Evolutionary conservation across 92 coral and sea anemone genomes (phyloP).

Genomic region (Diadumene lineata): DNA sequence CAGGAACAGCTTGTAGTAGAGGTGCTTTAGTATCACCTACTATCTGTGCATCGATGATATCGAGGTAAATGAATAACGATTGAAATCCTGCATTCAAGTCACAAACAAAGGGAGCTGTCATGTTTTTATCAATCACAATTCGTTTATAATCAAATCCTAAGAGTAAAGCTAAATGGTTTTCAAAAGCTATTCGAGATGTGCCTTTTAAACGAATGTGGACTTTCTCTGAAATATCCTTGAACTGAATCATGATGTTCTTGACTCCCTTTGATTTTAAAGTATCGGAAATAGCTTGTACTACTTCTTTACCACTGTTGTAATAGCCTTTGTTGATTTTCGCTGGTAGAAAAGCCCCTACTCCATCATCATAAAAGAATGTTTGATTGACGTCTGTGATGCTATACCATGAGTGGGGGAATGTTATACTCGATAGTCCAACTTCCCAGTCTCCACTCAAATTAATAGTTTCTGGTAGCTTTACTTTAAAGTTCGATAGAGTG

Average conservation of each 20-base stretch:
- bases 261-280: no score
- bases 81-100: slow-evolving; percentile 22
- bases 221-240: neutral
- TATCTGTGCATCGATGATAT: neutral
- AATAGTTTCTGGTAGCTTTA: slow-evolving; percentile 21
- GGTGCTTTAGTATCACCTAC: neutral
- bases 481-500: slow-evolving; percentile 6
- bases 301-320: neutral
- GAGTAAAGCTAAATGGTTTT: neutral
- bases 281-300: neutral
- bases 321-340: no score
- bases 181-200: no score
- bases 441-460: slow-evolving; percentile 28
- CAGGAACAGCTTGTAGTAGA: slow-evolving; percentile 6
- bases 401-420: neutral
- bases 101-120: slow-evolving; percentile 8
- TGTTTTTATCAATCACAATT: neutral
- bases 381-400: no score
- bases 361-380: no score
- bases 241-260: no score
- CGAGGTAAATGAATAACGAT: slow-evolving; percentile 11
- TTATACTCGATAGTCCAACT: slow-evolving; percentile 8
- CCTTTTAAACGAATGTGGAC: no score
- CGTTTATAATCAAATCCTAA: slow-evolving; percentile 24
- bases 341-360: no score